Percentiles rank a stretch among this genome's conserved stretches.
These are phyloP conservation scores for Acanthosoma haemorrhoidale DNA, from an alignment of 2,888 invertebrate genomes.

Conservation along the genomic window DNA sequence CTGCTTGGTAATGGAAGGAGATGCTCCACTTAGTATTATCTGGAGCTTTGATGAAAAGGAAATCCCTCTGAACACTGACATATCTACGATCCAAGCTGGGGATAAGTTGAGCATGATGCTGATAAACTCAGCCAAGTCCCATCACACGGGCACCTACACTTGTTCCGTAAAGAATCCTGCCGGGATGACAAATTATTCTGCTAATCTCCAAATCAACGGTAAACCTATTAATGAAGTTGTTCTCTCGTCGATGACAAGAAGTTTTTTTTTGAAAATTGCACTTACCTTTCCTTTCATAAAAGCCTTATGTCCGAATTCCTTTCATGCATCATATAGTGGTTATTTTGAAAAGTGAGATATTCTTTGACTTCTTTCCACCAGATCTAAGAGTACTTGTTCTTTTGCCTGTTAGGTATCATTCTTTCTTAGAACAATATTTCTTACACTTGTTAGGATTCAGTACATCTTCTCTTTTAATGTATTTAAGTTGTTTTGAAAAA, in stretches of 20 bases:
- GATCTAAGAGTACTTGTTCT: neutral
- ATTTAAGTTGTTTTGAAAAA: neutral
- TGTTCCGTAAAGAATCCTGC: constrained; percentile 61
- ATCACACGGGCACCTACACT: constrained; percentile 58
- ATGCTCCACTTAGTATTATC: constrained; percentile 66
- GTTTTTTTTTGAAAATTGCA: constrained; percentile 23
- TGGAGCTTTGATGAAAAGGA: constrained; percentile 63
- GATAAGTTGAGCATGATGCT: constrained; percentile 43
- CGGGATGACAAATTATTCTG: constrained; percentile 57
- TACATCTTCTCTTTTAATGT: neutral
- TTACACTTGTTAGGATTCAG: neutral
- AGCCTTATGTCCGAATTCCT: constrained; percentile 38
- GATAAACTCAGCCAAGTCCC: constrained; percentile 42
- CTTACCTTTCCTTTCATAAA: constrained; percentile 44
- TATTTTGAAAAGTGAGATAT: neutral
- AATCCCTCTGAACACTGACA: constrained; percentile 43
- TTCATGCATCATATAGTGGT: neutral
- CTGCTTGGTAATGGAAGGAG: constrained; percentile 70
- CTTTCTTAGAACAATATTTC: neutral
- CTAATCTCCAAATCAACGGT: constrained; percentile 64
- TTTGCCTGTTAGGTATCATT: neutral
- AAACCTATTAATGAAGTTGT: constrained; percentile 25
- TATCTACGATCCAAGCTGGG: constrained; percentile 47
- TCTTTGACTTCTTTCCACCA: neutral
- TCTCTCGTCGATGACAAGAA: neutral